Evolutionary conservation across 2,797 vertebrate genomes (phyloP).

Genomic region (Chiroxiphia lanceolata): DNA sequence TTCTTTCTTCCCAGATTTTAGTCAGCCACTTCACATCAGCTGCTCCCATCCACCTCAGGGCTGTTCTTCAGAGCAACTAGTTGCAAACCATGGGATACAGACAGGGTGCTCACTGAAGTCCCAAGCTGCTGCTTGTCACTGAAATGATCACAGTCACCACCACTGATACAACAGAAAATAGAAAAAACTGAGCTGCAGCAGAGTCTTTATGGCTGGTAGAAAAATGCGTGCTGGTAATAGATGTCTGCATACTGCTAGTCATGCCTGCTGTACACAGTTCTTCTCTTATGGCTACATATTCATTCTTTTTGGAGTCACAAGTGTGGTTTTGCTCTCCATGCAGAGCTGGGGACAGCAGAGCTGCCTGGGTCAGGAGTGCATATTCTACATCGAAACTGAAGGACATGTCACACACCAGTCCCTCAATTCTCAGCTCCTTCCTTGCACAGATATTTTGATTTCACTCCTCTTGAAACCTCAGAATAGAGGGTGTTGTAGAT

Average conservation of each 20-base stretch:
- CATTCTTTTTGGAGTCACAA: accelerated
- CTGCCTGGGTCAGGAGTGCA: neutral
- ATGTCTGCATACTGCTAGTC: neutral
- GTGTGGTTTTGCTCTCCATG: neutral
- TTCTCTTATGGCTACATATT: neutral
- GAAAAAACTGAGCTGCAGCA: neutral
- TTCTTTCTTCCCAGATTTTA: neutral
- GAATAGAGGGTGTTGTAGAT: neutral
- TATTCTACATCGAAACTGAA: neutral
- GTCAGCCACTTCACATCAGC: neutral
- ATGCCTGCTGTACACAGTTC: neutral
- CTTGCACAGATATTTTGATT: neutral
- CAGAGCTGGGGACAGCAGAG: neutral
- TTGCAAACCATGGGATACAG: neutral
- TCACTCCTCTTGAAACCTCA: neutral
- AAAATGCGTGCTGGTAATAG: neutral
- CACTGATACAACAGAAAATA: neutral
- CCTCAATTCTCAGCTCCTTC: neutral
- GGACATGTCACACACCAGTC: neutral
- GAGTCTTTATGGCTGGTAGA: neutral
- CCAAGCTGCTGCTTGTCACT: neutral
- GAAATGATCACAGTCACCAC: neutral
- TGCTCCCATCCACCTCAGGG: neutral
- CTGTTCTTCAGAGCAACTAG: neutral
- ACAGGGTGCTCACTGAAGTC: neutral